These are phyloP conservation scores for Schizotus pectinicornis DNA, from an alignment of 2,888 invertebrate genomes.

Conservation along the genomic window DNA sequence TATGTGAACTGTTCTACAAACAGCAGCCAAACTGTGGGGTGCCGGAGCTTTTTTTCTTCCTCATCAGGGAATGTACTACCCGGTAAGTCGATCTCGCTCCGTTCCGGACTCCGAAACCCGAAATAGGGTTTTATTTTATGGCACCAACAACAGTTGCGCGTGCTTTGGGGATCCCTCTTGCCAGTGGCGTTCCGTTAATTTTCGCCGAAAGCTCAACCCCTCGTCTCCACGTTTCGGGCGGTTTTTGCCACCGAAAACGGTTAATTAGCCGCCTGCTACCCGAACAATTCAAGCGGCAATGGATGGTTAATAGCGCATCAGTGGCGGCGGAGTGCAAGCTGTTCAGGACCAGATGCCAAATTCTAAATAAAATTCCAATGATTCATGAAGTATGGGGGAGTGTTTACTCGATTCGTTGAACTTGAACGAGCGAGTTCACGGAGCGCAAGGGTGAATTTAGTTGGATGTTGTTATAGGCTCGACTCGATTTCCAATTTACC, in stretches of 20 bases:
- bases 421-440: not conserved
- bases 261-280: no score
- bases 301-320: not conserved
- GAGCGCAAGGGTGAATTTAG: not conserved
- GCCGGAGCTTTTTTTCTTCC: conserved; percentile 95
- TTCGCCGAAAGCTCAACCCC: no score
- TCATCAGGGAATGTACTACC: conserved; percentile 97
- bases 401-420: not conserved
- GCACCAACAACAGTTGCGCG: no score
- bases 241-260: no score
- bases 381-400: conserved; percentile 2
- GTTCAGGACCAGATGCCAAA: conserved; percentile 3
- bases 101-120: not conserved
- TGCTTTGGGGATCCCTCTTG: no score
- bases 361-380: conserved; percentile 4
- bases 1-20: conserved; percentile 52
- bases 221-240: no score
- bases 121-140: not conserved
- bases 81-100: conserved; percentile 72
- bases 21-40: conserved; percentile 96
- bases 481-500: not conserved
- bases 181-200: no score
- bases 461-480: not conserved
- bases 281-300: no score
- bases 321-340: not conserved